These are phyloP conservation scores for Slavum lentiscoides DNA, from an alignment of 2,888 invertebrate genomes.

Conservation along the genomic window DNA sequence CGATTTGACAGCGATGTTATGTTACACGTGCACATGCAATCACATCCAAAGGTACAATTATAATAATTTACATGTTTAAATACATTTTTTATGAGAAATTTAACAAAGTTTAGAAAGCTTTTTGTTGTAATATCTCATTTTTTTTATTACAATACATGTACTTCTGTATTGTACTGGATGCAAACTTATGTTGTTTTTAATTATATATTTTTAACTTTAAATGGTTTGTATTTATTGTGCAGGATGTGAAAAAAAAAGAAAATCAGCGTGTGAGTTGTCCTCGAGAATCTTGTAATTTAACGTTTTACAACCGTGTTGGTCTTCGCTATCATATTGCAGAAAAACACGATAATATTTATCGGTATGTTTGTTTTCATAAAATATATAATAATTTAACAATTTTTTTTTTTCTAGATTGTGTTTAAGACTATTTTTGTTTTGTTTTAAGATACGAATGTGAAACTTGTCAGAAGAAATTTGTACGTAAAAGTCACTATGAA, in stretches of 20 bases:
- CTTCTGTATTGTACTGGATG: no score
- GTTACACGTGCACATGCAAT: constrained; percentile 43
- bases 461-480: constrained; percentile 61
- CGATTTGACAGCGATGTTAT: constrained; percentile 41
- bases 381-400: neutral
- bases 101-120: no score
- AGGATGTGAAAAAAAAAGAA: constrained; percentile 38
- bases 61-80: neutral
- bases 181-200: no score
- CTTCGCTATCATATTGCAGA: constrained; percentile 49
- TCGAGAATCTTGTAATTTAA: constrained; percentile 39
- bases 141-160: no score
- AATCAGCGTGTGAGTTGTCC: constrained; percentile 34
- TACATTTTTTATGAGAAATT: no score
- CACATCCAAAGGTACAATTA: constrained; percentile 36
- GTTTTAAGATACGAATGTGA: constrained; percentile 59
- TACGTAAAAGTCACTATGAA: constrained; percentile 61
- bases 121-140: no score
- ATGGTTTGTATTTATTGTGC: neutral
- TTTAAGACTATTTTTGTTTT: neutral
- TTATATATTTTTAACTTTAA: neutral
- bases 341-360: constrained; percentile 49
- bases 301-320: constrained; percentile 44
- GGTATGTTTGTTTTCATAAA: constrained; percentile 12
- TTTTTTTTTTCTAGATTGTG: neutral